Base-by-base conservation (phyloP, 2,888 invertebrate species). In the Polyommatus icarus region DNA sequence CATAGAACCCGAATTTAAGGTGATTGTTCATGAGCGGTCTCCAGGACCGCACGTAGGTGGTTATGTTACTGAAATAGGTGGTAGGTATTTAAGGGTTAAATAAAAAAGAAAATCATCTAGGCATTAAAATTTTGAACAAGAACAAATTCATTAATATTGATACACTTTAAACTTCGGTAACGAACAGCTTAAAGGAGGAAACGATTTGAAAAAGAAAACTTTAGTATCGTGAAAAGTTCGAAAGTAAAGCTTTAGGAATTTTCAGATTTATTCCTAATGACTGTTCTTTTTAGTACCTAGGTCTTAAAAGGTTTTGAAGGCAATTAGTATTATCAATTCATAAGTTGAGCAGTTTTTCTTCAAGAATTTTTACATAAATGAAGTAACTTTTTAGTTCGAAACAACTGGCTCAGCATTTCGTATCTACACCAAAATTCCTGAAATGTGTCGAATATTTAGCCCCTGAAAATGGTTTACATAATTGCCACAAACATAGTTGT, bases 381-480 rank as follows among this genome's bases (percentile, higher is more conserved):
- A 24, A 76, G 18, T 46, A 8, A 46, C 24, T 24, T 67, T 67
- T 29, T 20, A n/a, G n/a, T 71, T 24, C 46, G 54, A 72, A 36
- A 32, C 54, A 54, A 54, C 32, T 57, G 54, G 71, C 7, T n/a
- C 15, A 77, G 36, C 40, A 57, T 72, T 72, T 72, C 72, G 72
- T 50, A 77, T 72, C 72, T 57, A 36, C 50, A 32, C 57, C 57
- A 32, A 15, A 71, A 57, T 36, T 77, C 72, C 71, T 57, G 6
- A 59, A 72, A 77, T 72, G 50, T 71, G 72, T 36, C 15, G 36
- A 50, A 54, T 77, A 71, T 12, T 77, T 20, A 54, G 36, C 40
- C 57, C 71, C 59, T 24, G 72, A 24, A 72, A 72, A 77, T 77
- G 3, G 72, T 54, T 77, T 18, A 46, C 50, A 54, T 72, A 18